Conservation (phyloP, 2,797 vertebrate genomes). For the Clamator glandarius region DNA sequence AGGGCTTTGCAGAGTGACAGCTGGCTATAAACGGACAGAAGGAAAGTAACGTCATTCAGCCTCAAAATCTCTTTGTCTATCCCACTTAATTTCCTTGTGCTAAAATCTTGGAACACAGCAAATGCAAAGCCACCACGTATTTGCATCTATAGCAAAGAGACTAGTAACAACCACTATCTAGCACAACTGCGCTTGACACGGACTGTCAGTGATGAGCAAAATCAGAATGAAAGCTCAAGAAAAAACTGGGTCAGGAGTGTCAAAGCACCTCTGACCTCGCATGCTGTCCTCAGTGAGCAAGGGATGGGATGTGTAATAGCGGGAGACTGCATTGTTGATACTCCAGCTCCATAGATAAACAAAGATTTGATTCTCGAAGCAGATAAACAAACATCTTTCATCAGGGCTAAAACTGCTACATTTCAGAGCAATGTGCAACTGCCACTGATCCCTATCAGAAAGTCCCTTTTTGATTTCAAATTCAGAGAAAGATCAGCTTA, state of each 20-base stretch:
- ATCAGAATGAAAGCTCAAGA: neutral
- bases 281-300: neutral
- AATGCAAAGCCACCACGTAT: neutral
- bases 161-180: neutral
- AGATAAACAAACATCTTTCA: conserved; percentile 32
- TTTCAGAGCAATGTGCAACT: conserved; percentile 8
- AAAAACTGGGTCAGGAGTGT: neutral
- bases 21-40: conserved; percentile 49
- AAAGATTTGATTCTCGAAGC: conserved; percentile 22
- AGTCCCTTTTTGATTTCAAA: conserved; percentile 17
- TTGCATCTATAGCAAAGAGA: neutral
- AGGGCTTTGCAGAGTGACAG: conserved; percentile 36
- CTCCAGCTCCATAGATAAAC: conserved; percentile 1
- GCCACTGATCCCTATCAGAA: conserved; percentile 12
- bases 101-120: neutral
- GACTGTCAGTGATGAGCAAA: neutral
- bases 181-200: rapidly evolving
- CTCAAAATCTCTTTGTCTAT: neutral
- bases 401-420: neutral
- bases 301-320: neutral
- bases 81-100: conserved; percentile 29
- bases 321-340: neutral
- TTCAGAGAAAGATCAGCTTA: conserved; percentile 40
- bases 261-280: conserved; percentile 15
- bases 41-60: conserved; percentile 14